Evolutionary conservation across 2,113 vertebrate species (phyloP), one percentile per base, ranked within the genome.

Genomic region (Mungos mungo): DNA sequence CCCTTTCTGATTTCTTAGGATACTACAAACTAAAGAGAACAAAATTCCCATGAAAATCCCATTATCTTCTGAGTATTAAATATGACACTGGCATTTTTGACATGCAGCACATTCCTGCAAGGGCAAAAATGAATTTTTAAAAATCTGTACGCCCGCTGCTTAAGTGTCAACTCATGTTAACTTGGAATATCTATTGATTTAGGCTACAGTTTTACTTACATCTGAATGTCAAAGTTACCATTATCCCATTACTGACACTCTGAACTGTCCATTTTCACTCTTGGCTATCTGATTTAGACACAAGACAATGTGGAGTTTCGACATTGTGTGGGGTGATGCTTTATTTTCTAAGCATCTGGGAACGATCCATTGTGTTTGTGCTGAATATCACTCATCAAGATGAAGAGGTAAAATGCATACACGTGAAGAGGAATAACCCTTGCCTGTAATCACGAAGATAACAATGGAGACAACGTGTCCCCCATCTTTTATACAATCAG

Each of bases 151-250:
- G 38, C 41, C 47, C 50, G 41, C 23, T 21, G 15, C 38, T 90
- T 66, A 90, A 91, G 82, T 68, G 80, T 84, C 83, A 97, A 54
- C 21, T 74, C 91, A 31, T 71, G 50, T 81, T 85, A 95, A 92
- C 69, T n/a, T 76, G 69, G n/a, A 65, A 10, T 63, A 66, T 63
- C 45, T 77, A 89, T 85, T 68, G 92, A 95, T 95, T 87, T 80
- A 33, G 77, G 54, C 63, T 72, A 47, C 3, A 45, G 68, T 72
- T 90, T 96, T 93, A 66, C 76, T 92, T 88, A 47, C 50, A 38
- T 54, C 15, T 96, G 89, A 97, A 95, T 96, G 82, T 94, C 95
- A 96, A 95, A 93, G 65, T 93, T 80, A 65, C 84, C 21, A 68
- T 90, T 88, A 92, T 65, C 69, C 84, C 84, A 77, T 85, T 93